These are phyloP conservation scores for Metalampra italica DNA, from an alignment of 2,888 invertebrate species.

Conservation along the genomic window DNA sequence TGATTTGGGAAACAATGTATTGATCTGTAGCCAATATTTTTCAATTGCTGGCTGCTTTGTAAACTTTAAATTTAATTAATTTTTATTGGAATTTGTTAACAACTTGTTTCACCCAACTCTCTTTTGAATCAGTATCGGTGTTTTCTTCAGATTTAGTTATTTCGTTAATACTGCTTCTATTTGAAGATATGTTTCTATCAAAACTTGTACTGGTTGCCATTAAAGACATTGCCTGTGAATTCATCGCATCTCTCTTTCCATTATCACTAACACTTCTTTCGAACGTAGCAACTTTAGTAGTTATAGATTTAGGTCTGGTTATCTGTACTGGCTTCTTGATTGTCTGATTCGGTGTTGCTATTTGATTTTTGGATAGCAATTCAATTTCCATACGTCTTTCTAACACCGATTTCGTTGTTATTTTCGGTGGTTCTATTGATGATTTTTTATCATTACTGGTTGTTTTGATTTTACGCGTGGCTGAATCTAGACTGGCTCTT, in stretches of 20 bases:
- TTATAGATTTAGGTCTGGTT: conserved; percentile 55
- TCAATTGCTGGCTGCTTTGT: not conserved
- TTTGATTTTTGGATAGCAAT: conserved; percentile 51
- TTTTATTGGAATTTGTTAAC: conserved; percentile 83
- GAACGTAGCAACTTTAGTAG: conserved; percentile 60
- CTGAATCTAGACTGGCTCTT: conserved; percentile 70
- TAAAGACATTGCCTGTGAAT: conserved; percentile 18
- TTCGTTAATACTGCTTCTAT: conserved; percentile 36
- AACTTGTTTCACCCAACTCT: conserved; percentile 86
- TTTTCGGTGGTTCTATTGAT: conserved; percentile 49
- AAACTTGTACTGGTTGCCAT: conserved; percentile 21
- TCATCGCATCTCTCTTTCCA: conserved; percentile 30
- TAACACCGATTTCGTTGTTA: conserved; percentile 61
- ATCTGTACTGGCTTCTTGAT: conserved; percentile 46
- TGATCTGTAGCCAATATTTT: not conserved
- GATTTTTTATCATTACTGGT: conserved; percentile 39
- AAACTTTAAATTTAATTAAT: too few species aligned
- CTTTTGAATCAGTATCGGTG: conserved; percentile 61
- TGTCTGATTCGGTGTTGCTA: conserved; percentile 32
- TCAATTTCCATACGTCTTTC: conserved; percentile 72
- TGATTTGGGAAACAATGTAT: not conserved
- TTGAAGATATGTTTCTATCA: conserved; percentile 37
- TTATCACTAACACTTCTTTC: conserved; percentile 49
- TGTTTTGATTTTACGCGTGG: conserved; percentile 56
- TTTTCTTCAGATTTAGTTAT: conserved; percentile 20